Percentiles rank a stretch among this genome's conserved stretches.
These are phyloP conservation scores for Mesochorus sp. DNA, from an alignment of 2,888 invertebrate genomes.

Conservation along the genomic window DNA sequence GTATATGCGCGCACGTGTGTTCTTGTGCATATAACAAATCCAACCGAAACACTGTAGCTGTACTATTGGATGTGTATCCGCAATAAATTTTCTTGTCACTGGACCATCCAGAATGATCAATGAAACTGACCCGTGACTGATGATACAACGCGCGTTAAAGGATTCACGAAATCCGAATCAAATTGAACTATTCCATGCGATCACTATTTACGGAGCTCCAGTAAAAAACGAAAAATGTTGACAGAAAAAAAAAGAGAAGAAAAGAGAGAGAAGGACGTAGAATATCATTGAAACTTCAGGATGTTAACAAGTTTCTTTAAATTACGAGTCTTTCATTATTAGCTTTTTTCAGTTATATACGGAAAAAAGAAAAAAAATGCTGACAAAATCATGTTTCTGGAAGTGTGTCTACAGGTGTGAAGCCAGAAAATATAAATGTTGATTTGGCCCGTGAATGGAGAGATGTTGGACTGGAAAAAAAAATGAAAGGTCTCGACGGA, in stretches of 20 bases:
- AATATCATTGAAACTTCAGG: too few relatives aligned
- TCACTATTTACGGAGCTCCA: too few relatives aligned
- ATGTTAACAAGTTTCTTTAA: too few relatives aligned
- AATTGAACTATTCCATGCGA: too few relatives aligned
- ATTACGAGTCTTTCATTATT: too few relatives aligned
- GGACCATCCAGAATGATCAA: constrained; percentile 53
- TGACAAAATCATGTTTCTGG: constrained; percentile 1
- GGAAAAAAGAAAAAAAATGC: not conserved
- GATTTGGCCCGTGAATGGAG: constrained; percentile 51
- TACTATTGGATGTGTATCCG: constrained; percentile 5
- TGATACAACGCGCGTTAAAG: constrained; percentile 47
- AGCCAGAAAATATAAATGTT: constrained; percentile 58
- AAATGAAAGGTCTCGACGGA: constrained; percentile 27
- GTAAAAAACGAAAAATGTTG: too few relatives aligned
- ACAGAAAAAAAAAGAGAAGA: not conserved
- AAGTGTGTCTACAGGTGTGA: constrained; percentile 34
- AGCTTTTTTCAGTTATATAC: too few relatives aligned
- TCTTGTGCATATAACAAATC: too few relatives aligned
- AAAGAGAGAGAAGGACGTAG: not conserved
- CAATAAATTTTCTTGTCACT: constrained; percentile 52
- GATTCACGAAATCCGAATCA: constrained; percentile 52
- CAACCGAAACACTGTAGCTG: not conserved
- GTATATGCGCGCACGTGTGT: too few relatives aligned
- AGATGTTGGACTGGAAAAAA: constrained; percentile 21
- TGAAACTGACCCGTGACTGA: constrained; percentile 50